A percentile compares a stretch with the other conserved stretches of the same genome.
phyloP scores from a whole-genome alignment of 2,888 invertebrate genomes.

The Dascillus cervinus region DNA sequence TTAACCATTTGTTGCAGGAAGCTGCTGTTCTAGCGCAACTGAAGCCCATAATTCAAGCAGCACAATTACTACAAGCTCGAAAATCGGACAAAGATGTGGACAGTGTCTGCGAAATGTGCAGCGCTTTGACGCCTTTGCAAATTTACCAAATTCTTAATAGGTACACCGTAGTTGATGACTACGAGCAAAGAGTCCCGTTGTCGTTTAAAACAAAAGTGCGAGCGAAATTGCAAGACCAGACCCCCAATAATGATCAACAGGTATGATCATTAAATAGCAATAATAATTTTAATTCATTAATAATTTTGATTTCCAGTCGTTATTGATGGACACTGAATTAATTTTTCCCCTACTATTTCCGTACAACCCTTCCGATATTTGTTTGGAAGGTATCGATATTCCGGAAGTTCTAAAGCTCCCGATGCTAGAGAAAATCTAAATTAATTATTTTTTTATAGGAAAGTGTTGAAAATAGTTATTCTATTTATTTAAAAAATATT shows the following conservation, averaged over 20 bases:
- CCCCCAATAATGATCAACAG: constrained; percentile 29
- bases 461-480: no score
- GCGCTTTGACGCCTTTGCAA: constrained; percentile 81
- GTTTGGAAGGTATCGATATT: constrained; percentile 82
- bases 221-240: constrained; percentile 61
- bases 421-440: constrained; percentile 53
- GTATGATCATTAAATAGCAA: constrained; percentile 17
- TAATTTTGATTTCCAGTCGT: constrained; percentile 46
- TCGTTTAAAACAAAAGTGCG: constrained; percentile 80
- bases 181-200: constrained; percentile 73
- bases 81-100: constrained; percentile 91
- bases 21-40: constrained; percentile 67
- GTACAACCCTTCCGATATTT: constrained; percentile 77
- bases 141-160: constrained; percentile 60
- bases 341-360: constrained; percentile 78
- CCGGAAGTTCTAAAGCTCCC: constrained; percentile 69
- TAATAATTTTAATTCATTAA: constrained; percentile 1
- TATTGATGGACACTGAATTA: constrained; percentile 82
- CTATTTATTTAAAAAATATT: no score
- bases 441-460: no score
- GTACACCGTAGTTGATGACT: constrained; percentile 76
- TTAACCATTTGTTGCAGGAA: constrained; percentile 39
- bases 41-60: constrained; percentile 89
- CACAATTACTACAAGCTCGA: constrained; percentile 88
- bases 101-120: constrained; percentile 89